phyloP scores from a whole-genome alignment of 2,797 vertebrate species.

The Chiloscyllium punctatum region DNA sequence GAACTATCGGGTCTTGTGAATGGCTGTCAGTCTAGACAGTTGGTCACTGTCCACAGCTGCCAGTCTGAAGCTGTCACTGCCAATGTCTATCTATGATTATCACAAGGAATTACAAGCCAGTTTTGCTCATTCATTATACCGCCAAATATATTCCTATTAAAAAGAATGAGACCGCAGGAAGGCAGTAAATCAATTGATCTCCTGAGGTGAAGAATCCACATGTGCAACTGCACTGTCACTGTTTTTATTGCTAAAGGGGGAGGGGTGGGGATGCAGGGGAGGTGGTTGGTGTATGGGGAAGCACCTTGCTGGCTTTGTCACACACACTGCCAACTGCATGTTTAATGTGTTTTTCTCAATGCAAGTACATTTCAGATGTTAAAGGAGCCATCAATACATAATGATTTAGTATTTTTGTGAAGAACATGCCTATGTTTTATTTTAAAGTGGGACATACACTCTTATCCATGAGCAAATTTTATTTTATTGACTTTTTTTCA shows the following conservation, averaged over 20 bases:
- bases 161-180: not conserved
- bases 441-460: not conserved
- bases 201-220: not conserved
- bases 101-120: not conserved
- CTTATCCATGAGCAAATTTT: not conserved
- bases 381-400: not conserved
- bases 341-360: slow-evolving; percentile 4
- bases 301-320: not conserved
- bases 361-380: not conserved
- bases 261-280: too few relatives aligned
- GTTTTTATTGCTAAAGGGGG: not conserved
- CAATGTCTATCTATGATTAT: not conserved
- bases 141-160: not conserved
- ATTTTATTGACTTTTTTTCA: not conserved
- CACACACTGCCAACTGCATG: not conserved
- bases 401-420: not conserved
- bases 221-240: not conserved
- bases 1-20: not conserved
- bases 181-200: not conserved
- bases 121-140: not conserved
- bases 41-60: not conserved
- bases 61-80: not conserved
- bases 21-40: not conserved
- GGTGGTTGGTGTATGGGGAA: not conserved
- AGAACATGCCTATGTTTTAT: not conserved